phyloP scores from a whole-genome alignment of 2,113 vertebrate genomes.

The Misgurnus anguillicaudatus region DNA sequence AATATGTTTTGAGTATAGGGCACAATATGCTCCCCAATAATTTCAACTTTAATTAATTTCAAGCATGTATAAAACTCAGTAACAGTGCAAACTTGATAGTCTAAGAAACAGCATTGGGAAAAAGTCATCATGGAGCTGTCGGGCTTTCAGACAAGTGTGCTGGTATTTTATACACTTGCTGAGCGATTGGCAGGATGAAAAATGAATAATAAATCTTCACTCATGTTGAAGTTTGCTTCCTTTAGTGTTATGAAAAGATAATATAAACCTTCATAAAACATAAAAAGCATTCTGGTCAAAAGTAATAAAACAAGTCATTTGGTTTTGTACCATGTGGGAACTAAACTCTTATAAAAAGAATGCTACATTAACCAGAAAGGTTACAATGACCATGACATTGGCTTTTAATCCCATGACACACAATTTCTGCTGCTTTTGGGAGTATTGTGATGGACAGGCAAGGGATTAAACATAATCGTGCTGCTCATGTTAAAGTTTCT shows the following conservation, averaged over 20 bases:
- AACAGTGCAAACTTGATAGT: not conserved
- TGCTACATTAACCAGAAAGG: constrained; percentile 28
- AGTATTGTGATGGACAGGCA: not conserved
- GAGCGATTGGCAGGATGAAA: not conserved
- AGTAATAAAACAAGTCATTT: not conserved
- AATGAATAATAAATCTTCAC: constrained; percentile 5
- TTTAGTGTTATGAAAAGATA: not conserved
- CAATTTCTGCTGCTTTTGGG: not conserved
- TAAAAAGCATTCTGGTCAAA: constrained; percentile 1
- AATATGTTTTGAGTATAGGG: not conserved
- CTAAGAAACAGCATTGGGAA: not conserved
- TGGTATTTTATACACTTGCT: not conserved
- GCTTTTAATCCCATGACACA: not conserved
- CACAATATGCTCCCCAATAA: not conserved
- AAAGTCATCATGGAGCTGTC: not conserved
- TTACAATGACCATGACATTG: not conserved
- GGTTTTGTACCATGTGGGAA: not conserved
- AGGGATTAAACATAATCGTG: not conserved
- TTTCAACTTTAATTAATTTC: constrained; percentile 3
- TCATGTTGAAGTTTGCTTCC: not conserved
- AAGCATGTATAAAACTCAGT: not conserved
- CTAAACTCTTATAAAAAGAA: not conserved
- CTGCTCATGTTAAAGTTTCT: not conserved
- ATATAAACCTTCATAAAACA: not conserved
- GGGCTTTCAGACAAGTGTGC: not conserved